Base-by-base conservation (phyloP, 1,140 invertebrate species). In the Hyposmocoma kahamanoa region DNA sequence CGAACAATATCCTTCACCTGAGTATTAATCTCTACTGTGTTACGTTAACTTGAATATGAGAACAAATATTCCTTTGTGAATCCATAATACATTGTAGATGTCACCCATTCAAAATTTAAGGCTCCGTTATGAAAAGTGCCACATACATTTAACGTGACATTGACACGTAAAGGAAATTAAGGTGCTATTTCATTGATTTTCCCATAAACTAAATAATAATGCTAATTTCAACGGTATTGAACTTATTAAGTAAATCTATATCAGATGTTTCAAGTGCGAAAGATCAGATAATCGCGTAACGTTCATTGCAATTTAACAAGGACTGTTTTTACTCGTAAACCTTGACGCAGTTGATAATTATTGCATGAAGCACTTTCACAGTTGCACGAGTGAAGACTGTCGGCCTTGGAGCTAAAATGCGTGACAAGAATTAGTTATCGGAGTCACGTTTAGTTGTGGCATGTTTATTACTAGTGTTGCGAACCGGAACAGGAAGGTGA, bases 401-500 rank as follows among this genome's bases (percentile, higher is more conserved):
- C 15, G 32, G 32, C 32, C 32, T 36, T 36, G 32, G 15, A 15
- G 15, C 28, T 6, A 6, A 17, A 36, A n/a, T n/a, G 30, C 39
- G 41, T 39, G 43, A 42, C 43, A 42, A 41, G 34, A 34, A 47
- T 26, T 20, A 30, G 22, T 52, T 44, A 49, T 46, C 43, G 19
- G 36, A 45, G 53, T 50, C 32, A 36, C 32, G 32, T 36, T 15
- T 36, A 17, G 32, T 36, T 36, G 18, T 17, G 32, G 32, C 24
- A 42, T 21, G 46, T 47, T 62, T 57, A 60, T 60, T 64, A 54
- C 54, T 38, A 59, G 41, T 51, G 55, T 53, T 36, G 47, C 41
- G 45, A 49, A 66, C 67, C 70, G 75, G 75, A 82, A 78, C 67
- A 69, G 68, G 67, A 69, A 69, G 59, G 62, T 62, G 58, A 62